Evolutionary conservation across 1,140 invertebrate genomes (phyloP).

Genomic region (Araneus ventricosus): DNA sequence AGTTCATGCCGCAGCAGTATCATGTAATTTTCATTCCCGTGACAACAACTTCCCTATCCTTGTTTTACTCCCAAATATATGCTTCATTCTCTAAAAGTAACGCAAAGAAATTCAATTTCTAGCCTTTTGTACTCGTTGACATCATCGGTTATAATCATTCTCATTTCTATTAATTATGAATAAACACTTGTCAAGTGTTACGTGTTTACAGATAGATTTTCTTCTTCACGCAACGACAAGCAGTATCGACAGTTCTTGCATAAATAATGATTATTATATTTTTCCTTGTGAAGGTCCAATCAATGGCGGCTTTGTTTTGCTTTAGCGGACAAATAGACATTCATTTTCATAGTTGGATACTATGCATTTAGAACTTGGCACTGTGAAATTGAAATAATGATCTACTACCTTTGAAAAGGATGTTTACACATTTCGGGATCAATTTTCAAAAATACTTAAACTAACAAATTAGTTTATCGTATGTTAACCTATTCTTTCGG

Average conservation of each 20-base stretch:
- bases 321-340: neutral
- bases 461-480: too few relatives aligned
- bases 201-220: neutral
- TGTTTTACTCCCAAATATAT: neutral
- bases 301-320: neutral
- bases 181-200: neutral
- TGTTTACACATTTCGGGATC: too few relatives aligned
- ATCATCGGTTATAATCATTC: neutral
- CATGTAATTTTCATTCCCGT: neutral
- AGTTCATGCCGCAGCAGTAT: neutral
- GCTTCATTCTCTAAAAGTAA: neutral
- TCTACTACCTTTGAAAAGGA: too few relatives aligned
- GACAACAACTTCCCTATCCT: neutral
- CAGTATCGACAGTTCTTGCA: neutral
- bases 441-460: too few relatives aligned
- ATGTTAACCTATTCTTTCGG: too few relatives aligned
- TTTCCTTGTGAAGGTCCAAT: neutral
- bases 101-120: neutral
- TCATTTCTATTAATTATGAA: conserved; percentile 7
- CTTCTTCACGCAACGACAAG: neutral
- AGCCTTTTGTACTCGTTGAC: neutral
- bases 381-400: too few relatives aligned
- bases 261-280: neutral
- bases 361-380: too few relatives aligned
- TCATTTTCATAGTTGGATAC: too few relatives aligned